These are phyloP conservation scores for Rhaphigaster nebulosa DNA, from an alignment of 2,888 invertebrate species.

Conservation along the genomic window DNA sequence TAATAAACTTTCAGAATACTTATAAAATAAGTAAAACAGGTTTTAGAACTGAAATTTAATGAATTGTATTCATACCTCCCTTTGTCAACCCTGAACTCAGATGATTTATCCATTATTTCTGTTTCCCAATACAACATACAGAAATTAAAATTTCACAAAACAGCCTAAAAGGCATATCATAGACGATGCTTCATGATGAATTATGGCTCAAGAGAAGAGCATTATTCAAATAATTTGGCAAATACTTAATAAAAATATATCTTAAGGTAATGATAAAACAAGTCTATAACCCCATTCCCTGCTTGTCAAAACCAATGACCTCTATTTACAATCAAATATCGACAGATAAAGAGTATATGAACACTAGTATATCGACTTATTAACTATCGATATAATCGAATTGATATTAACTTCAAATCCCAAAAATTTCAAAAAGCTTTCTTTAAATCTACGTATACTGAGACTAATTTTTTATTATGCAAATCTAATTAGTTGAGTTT, in stretches of 20 bases:
- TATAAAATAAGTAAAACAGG: not conserved
- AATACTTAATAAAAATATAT: not conserved
- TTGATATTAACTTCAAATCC: not conserved
- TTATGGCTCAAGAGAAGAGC: not conserved
- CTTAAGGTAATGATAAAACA: not conserved
- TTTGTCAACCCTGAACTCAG: constrained; percentile 58
- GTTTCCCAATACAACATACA: not conserved
- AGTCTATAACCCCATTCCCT: not conserved
- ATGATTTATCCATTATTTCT: constrained; percentile 56
- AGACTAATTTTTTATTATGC: no score
- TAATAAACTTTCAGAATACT: not conserved
- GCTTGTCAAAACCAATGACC: constrained; percentile 23
- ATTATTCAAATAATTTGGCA: constrained; percentile 3
- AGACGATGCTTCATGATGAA: not conserved
- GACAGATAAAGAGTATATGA: not conserved
- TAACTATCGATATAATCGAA: not conserved
- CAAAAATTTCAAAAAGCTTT: no score
- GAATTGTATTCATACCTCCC: constrained; percentile 56
- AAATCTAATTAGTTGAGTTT: no score
- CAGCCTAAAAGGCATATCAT: not conserved
- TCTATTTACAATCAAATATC: constrained; percentile 4
- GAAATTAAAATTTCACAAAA: not conserved
- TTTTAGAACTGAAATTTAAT: not conserved
- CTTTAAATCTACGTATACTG: not conserved
- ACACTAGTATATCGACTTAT: not conserved